Percentiles rank a stretch among this genome's conserved stretches.
Evolutionary conservation across 2,113 vertebrate genomes (phyloP).

Genomic region (Vimba vimba): DNA sequence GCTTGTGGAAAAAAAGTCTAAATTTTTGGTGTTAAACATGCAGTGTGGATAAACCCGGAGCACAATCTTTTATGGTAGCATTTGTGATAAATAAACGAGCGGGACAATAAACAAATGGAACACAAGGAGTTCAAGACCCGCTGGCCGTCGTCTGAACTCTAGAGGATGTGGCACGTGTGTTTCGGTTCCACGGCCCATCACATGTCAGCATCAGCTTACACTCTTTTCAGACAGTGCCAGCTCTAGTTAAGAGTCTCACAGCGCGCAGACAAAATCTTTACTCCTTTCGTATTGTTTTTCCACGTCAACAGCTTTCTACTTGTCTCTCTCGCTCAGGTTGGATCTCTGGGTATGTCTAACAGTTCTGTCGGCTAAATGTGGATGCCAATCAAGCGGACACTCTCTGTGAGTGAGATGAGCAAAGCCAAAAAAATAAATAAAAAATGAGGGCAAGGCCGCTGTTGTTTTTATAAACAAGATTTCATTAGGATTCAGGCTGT

Average conservation of each 20-base stretch:
- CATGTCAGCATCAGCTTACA: background rate
- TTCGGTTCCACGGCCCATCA: constrained; percentile 15
- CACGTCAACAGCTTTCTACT: background rate
- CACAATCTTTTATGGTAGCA: background rate
- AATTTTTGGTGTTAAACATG: constrained; percentile 14
- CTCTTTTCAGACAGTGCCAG: constrained; percentile 18
- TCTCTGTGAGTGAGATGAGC: constrained; percentile 23
- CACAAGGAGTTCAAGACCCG: constrained; percentile 28
- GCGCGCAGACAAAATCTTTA: constrained; percentile 34
- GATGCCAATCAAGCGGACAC: constrained; percentile 29
- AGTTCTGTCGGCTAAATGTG: constrained; percentile 1
- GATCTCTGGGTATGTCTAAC: constrained; percentile 8
- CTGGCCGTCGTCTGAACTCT: constrained; percentile 26
- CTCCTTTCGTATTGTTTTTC: background rate
- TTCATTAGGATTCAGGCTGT: constrained; percentile 31
- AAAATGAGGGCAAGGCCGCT: background rate
- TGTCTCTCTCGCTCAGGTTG: background rate
- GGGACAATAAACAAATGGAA: background rate
- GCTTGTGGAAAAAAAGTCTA: background rate
- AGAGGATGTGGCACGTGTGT: constrained; percentile 19
- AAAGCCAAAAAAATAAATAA: background rate
- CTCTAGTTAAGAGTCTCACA: constrained; percentile 24
- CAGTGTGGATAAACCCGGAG: background rate
- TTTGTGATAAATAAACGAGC: background rate
- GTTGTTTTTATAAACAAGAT: constrained; percentile 26